Conservation (phyloP, 1,140 invertebrate genomes). For the Melanaphis sacchari region DNA sequence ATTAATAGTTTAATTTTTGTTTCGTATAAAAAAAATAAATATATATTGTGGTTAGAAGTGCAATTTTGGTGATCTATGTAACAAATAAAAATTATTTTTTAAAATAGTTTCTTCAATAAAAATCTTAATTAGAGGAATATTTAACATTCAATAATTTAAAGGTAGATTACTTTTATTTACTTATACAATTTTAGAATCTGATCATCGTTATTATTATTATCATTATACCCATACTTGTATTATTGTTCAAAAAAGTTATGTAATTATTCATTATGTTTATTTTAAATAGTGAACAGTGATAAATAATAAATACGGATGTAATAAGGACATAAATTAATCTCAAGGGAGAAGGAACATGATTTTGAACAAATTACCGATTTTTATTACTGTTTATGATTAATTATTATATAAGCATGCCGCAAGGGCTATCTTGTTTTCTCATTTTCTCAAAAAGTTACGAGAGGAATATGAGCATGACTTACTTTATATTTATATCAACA, state of each 20-base stretch:
- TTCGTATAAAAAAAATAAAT: too few relatives aligned
- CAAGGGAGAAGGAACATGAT: neutral
- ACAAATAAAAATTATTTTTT: too few relatives aligned
- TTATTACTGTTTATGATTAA: slow-evolving; percentile 1
- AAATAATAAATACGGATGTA: neutral
- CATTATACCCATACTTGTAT: too few relatives aligned
- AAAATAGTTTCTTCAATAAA: neutral
- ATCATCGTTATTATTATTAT: neutral
- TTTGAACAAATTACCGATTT: neutral
- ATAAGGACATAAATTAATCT: neutral
- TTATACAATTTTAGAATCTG: neutral
- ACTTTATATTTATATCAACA: neutral
- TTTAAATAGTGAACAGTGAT: neutral
- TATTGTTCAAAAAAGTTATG: neutral
- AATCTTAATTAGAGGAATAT: neutral
- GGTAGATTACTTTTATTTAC: neutral
- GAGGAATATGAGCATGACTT: neutral
- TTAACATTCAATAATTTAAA: neutral
- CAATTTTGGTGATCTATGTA: neutral
- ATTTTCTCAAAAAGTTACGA: neutral
- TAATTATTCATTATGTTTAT: neutral
- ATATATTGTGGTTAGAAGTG: too few relatives aligned
- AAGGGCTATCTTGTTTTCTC: neutral
- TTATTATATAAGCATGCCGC: neutral
- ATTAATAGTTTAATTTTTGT: too few relatives aligned